phyloP scores from a whole-genome alignment of 2,888 invertebrate genomes.

The Drosophila antonietae region DNA sequence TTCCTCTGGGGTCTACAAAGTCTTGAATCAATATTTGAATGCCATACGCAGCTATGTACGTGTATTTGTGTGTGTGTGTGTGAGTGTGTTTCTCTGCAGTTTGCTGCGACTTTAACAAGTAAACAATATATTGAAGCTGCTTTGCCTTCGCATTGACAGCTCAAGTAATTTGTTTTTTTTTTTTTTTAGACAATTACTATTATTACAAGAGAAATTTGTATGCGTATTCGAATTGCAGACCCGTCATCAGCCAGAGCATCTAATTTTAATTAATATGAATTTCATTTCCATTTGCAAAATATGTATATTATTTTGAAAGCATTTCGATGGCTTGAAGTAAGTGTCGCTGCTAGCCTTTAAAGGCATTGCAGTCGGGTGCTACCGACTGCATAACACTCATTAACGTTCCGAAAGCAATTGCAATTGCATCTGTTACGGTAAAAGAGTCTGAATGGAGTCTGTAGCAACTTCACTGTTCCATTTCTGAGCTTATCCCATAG shows the following conservation, averaged over 20 bases:
- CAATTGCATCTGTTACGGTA: not conserved
- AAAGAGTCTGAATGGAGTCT: not conserved
- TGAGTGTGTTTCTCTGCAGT: not conserved
- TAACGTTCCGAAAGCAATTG: not conserved
- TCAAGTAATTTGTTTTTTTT: not conserved
- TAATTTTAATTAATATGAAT: not conserved
- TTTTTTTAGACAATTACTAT: not conserved
- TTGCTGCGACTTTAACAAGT: not conserved
- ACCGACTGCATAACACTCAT: not conserved
- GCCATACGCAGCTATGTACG: not conserved
- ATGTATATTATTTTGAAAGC: not conserved
- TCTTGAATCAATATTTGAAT: conserved; percentile 29
- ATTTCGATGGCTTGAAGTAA: not conserved
- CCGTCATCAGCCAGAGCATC: too few relatives aligned
- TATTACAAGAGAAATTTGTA: not conserved
- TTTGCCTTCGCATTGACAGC: not conserved
- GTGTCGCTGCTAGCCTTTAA: not conserved
- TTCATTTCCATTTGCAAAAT: not conserved
- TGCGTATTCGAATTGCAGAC: not conserved
- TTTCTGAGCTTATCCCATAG: too few relatives aligned
- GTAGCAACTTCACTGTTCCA: not conserved
- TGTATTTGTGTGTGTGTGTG: not conserved
- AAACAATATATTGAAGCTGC: not conserved
- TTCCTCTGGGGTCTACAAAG: conserved; percentile 1
- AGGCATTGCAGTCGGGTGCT: not conserved